Percentiles rank a stretch among this genome's conserved stretches.
Evolutionary conservation across 1,140 invertebrate species (phyloP).

Genomic region (Theocolax elegans): DNA sequence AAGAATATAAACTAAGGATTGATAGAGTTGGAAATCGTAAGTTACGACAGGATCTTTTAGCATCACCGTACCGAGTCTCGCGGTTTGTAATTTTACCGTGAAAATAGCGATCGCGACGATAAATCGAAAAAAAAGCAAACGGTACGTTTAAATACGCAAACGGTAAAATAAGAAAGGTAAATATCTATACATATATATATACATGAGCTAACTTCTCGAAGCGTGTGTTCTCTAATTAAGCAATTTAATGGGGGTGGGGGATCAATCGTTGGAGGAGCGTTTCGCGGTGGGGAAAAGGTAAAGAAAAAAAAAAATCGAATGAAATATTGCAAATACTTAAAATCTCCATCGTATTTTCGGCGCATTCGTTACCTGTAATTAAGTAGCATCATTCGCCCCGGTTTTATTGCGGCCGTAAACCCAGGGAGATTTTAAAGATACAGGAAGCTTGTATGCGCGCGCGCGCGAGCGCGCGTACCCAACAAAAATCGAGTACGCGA

Average conservation of each 20-base stretch:
- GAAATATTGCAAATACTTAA: constrained; percentile 5
- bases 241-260: constrained; percentile 6
- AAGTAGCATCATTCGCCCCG: constrained; percentile 15
- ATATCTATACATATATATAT: not conserved
- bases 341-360: constrained; percentile 15
- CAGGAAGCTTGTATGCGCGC: constrained; percentile 28
- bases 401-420: constrained; percentile 37
- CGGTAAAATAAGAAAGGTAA: not conserved
- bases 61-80: not conserved
- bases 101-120: not conserved
- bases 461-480: not conserved
- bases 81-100: not conserved
- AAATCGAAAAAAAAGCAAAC: not conserved
- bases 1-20: constrained; percentile 33
- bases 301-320: constrained; percentile 4
- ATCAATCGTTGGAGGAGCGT: not conserved
- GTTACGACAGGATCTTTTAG: constrained; percentile 7
- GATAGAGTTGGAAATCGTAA: constrained; percentile 28
- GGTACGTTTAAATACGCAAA: too few species aligned
- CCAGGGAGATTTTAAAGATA: constrained; percentile 36
- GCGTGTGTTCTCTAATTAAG: constrained; percentile 21
- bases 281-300: too few species aligned
- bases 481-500: too few species aligned
- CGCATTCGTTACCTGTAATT: constrained; percentile 39
- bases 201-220: too few species aligned